phyloP scores from a whole-genome alignment of 2,797 vertebrate species.

The Esox lucius region DNA sequence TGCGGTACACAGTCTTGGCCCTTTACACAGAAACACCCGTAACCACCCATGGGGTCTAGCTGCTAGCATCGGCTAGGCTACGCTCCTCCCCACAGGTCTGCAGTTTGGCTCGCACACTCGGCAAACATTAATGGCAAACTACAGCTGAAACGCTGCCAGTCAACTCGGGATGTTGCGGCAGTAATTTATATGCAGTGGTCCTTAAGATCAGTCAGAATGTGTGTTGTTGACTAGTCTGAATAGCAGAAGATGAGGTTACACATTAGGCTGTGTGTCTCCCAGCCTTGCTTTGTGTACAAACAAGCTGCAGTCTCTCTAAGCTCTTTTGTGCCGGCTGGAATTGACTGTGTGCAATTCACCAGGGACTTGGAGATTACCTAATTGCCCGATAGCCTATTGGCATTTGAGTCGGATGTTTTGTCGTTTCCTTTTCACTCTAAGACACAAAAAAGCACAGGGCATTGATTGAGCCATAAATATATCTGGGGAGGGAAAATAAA shows the following conservation, averaged over 20 bases:
- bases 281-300: constrained; percentile 10
- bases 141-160: constrained; percentile 12
- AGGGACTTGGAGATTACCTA: constrained; percentile 34
- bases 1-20: background rate
- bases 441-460: constrained; percentile 23
- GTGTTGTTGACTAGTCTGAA: constrained; percentile 14
- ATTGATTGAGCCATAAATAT: constrained; percentile 11
- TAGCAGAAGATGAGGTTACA: background rate
- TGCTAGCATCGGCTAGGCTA: background rate
- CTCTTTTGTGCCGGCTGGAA: constrained; percentile 1
- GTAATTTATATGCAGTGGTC: constrained; percentile 23
- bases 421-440: constrained; percentile 23
- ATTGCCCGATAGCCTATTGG: constrained; percentile 28
- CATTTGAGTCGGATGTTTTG: constrained; percentile 6
- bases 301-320: constrained; percentile 11
- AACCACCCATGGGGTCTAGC: background rate
- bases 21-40: background rate
- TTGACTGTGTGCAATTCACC: constrained; percentile 29
- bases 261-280: background rate
- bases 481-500: background rate
- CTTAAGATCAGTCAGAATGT: too few relatives aligned
- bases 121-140: constrained; percentile 26
- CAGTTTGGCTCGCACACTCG: constrained; percentile 7
- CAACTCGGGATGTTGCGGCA: constrained; percentile 11
- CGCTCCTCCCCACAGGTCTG: constrained; percentile 15